Base-by-base conservation (phyloP, 2,113 vertebrate genomes). In the Sinocyclocheilus anshuiensis region DNA sequence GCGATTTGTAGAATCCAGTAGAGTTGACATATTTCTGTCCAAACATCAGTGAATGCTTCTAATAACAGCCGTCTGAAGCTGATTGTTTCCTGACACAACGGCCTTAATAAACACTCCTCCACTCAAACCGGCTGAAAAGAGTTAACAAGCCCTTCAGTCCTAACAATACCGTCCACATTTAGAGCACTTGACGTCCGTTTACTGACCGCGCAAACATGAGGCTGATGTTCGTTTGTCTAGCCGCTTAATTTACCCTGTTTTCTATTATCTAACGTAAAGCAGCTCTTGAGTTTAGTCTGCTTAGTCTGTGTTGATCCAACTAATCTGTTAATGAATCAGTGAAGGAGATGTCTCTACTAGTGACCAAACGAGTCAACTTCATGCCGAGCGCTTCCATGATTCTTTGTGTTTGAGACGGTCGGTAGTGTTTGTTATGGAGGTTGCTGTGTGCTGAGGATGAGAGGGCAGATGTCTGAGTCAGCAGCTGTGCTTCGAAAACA, bases 291-390 rank as follows among this genome's bases (percentile, higher is more conserved):
- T 26, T 20, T 3, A 24, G 75, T 77, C 75, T 77, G 45, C 53
- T 26, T 9, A 8, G 22, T 69, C 39, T 22, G 57, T 63, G 80
- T n/a, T 71, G 39, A 45, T 29, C 79, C 24, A 29, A 29, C 26
- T 53, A 36, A 87, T 80, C 88, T 75, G 84, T 76, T 91, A 89
- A 91, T 89, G 88, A 90, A 90, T 83, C 89, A 91, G 89, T 90
- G 88, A 90, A 89, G 88, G 61, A 86, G 61, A 88, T 29, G n/a
- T 24, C 42, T 45, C 1, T 1, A 10, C 26, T 36, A 36, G 24
- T 53, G 72, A 76, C 76, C 33, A 13, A 8, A 24, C 12, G 3
- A 77, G 57, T 50, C 29, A 59, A 59, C 39, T 85, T 65, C 57
- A 57, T 16, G 42, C 2, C 0, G 22, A 67, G 15, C 0, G 3